phyloP scores from a whole-genome alignment of 2,797 vertebrate species.

The Sebastes hopkinsi region DNA sequence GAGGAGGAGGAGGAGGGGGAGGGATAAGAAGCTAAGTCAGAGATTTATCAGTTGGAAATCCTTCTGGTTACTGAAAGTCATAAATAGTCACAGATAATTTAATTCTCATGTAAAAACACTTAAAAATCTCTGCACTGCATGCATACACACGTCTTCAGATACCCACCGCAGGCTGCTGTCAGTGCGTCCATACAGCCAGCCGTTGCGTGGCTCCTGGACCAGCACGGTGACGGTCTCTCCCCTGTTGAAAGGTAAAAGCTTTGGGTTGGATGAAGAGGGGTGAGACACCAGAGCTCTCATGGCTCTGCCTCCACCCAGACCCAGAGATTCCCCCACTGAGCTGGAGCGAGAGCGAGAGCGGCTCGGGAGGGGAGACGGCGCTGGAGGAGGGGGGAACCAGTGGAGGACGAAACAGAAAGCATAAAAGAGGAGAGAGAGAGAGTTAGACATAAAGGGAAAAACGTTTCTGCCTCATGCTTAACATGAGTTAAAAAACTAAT shows the following conservation, averaged over 20 bases:
- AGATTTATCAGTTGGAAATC: no score
- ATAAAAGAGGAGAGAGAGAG: neutral
- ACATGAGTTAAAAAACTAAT: no score
- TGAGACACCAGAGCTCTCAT: constrained; percentile 90
- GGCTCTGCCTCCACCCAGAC: constrained; percentile 67
- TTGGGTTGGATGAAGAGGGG: constrained; percentile 86
- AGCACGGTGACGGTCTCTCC: constrained; percentile 87
- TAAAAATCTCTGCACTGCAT: no score
- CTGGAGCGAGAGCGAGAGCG: constrained; percentile 88
- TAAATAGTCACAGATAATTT: neutral
- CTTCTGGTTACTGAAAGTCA: no score
- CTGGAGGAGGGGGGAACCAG: constrained; percentile 38
- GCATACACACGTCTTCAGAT: neutral
- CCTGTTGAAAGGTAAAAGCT: constrained; percentile 87
- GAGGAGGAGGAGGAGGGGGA: no score
- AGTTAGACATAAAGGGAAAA: no score
- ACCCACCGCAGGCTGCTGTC: constrained; percentile 88
- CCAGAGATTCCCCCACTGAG: constrained; percentile 88
- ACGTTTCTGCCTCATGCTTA: no score
- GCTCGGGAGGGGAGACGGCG: constrained; percentile 79
- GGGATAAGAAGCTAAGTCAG: no score
- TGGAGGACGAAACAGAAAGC: neutral
- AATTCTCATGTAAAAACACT: no score
- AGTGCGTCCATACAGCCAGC: constrained; percentile 94
- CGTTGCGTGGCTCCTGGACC: constrained; percentile 90